These are phyloP conservation scores for Agriotes lineatus DNA, from an alignment of 2,888 invertebrate genomes.

Conservation along the genomic window DNA sequence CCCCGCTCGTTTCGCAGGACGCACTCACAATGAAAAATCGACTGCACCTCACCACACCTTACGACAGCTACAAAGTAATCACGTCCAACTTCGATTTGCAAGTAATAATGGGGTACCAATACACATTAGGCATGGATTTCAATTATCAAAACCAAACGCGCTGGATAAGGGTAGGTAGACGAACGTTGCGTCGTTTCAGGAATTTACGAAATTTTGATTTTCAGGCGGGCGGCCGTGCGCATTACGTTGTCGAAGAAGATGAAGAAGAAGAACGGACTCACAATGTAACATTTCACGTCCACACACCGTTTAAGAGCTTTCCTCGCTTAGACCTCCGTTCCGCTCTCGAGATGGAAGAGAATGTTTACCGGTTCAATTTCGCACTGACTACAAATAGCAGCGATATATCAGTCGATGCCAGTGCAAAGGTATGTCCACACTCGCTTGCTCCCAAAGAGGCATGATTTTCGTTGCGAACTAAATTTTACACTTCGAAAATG, in stretches of 20 bases:
- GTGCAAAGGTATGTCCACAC: constrained; percentile 67
- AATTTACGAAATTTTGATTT: constrained; percentile 33
- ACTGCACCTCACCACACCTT: constrained; percentile 71
- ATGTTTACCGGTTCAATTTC: constrained; percentile 68
- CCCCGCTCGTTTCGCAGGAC: constrained; percentile 59
- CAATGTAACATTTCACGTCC: constrained; percentile 67
- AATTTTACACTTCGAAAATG: not conserved
- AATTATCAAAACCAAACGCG: constrained; percentile 64
- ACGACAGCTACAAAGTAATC: constrained; percentile 65
- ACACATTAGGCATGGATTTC: constrained; percentile 67
- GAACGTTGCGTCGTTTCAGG: not conserved
- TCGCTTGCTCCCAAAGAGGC: not conserved
- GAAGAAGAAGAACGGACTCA: constrained; percentile 62
- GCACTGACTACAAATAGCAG: constrained; percentile 68
- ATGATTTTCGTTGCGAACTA: not conserved
- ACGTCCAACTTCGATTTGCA: constrained; percentile 68
- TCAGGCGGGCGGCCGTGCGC: constrained; percentile 67
- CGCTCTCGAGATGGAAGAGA: constrained; percentile 67
- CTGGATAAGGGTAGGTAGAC: constrained; percentile 63
- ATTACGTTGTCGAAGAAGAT: constrained; percentile 67
- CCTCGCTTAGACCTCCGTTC: constrained; percentile 66
- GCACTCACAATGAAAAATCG: constrained; percentile 70
- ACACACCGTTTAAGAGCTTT: constrained; percentile 70
- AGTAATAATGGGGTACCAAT: constrained; percentile 64
- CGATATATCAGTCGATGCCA: constrained; percentile 67